Evolutionary conservation across 2,797 vertebrate genomes (phyloP), one percentile per base, ranked within the genome.

Genomic region (Myripristis jacobus): DNA sequence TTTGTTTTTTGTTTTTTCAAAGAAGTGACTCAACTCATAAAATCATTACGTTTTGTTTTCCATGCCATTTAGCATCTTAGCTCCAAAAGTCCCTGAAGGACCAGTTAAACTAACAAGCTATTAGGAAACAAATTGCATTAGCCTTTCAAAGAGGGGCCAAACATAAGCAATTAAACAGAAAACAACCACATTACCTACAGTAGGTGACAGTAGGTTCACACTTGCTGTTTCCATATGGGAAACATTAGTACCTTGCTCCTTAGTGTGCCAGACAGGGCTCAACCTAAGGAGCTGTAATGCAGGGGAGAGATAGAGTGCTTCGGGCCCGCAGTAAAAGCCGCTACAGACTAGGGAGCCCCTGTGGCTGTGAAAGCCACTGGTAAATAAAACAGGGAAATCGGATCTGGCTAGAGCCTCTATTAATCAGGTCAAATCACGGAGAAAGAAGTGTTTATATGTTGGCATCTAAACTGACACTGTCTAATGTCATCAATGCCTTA

Each of bases 161-260:
- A 88, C 82, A 81, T 62, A 60, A 83, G 82, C 83, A 87, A 86
- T 84, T 83, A 86, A 79, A 82, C 63, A 78, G 67, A 85, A 73
- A 89, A 83, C 73, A 83, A 84, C 43, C 69, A 77, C 63, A 80
- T 81, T 82, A 73, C 80, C 70, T 77, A 51, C 81, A 79, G 68
- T 80, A 90, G 81, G 83, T 87, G 86, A 90, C 82, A 75, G 25
- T 69, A 87, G 79, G 81, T 87, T 87, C 83, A 67, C 72, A 80
- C 79, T 82, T 80, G 36, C 10, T 6, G 34, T 83, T 74, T 84
- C 70, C 89, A 93, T 86, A 73, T 90, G 91, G 84, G 82, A 87
- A 63, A 77, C 61, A 91, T 91, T 91, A 91, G 73, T 41, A 2
- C 50, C 59, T 47, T 74, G 38, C 67, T 77, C 73, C 69, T 62